Evolutionary conservation across 2,797 vertebrate genomes (phyloP).

Genomic region (Centropyge bicolor): DNA sequence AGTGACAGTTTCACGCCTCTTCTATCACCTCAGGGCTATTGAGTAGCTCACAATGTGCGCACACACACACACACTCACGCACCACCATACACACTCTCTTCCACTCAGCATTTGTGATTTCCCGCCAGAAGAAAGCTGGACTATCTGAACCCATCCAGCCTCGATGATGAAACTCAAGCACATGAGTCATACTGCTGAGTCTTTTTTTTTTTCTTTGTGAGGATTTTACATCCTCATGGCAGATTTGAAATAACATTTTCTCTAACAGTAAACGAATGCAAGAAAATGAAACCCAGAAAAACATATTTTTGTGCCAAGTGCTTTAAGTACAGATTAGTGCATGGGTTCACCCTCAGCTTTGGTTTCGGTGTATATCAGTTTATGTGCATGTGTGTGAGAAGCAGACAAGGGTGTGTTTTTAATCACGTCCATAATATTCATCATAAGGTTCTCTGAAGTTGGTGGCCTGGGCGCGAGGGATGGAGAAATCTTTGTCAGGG

Average conservation of each 20-base stretch:
- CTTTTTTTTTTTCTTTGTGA: slow-evolving; percentile 20
- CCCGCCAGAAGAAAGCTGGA: slow-evolving; percentile 29
- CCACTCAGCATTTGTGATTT: slow-evolving; percentile 42
- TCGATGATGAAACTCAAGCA: slow-evolving; percentile 21
- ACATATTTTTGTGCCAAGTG: slow-evolving; percentile 16
- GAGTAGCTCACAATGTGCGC: slow-evolving; percentile 18
- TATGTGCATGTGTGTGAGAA: neutral
- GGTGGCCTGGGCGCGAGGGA: slow-evolving; percentile 88
- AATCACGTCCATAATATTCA: slow-evolving; percentile 76
- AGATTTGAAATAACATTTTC: slow-evolving; percentile 27
- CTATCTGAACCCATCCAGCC: slow-evolving; percentile 34
- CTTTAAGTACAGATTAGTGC: slow-evolving; percentile 33
- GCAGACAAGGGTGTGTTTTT: neutral
- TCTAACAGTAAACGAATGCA: slow-evolving; percentile 13
- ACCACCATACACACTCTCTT: neutral
- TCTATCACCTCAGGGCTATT: slow-evolving; percentile 52
- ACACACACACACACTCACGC: slow-evolving; percentile 23
- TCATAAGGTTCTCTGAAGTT: slow-evolving; percentile 81
- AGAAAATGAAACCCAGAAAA: neutral
- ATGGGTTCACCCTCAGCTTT: neutral
- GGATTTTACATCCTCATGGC: slow-evolving; percentile 23
- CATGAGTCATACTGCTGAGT: slow-evolving; percentile 30
- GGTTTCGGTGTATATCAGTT: neutral
- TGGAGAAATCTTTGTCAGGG: slow-evolving; percentile 86
- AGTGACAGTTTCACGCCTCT: slow-evolving; percentile 60